Percentiles rank a stretch among this genome's conserved stretches.
phyloP scores from a whole-genome alignment of 2,888 invertebrate species.

The Drosophila neonasuta region DNA sequence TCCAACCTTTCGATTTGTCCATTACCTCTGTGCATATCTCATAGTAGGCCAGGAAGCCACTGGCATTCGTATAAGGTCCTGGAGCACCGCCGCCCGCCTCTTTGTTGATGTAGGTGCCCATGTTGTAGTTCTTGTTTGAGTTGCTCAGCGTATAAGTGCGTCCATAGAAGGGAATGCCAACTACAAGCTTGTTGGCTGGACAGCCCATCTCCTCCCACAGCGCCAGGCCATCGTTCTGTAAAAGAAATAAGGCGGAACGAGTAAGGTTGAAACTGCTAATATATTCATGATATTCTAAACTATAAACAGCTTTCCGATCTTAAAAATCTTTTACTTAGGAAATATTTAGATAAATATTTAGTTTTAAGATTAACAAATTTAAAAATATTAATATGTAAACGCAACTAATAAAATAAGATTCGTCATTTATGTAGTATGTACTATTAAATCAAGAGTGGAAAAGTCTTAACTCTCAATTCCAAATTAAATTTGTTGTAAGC shows the following conservation, averaged over 20 bases:
- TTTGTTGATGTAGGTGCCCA: conserved; percentile 94
- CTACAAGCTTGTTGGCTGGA: conserved; percentile 92
- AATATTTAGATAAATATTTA: no score
- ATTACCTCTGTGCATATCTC: conserved; percentile 91
- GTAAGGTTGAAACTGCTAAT: no score
- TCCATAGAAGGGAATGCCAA: conserved; percentile 95
- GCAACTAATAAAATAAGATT: no score
- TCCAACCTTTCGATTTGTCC: conserved; percentile 89
- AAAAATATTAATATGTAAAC: no score
- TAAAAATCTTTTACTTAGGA: no score
- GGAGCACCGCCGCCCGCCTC: conserved; percentile 94
- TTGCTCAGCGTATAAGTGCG: conserved; percentile 91
- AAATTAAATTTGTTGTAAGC: no score
- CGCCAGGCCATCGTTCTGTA: conserved; percentile 92
- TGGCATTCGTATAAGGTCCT: conserved; percentile 92
- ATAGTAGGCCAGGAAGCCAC: conserved; percentile 93
- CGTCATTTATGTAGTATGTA: no score
- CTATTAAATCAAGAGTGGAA: no score
- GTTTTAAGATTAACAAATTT: no score
- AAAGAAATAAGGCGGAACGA: not conserved
- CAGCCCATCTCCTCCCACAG: conserved; percentile 96
- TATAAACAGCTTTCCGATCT: no score
- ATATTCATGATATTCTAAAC: no score
- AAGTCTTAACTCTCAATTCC: no score
- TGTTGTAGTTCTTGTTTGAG: conserved; percentile 91